phyloP scores from a whole-genome alignment of 1,140 invertebrate species.

The Wiebesia pumilae region DNA sequence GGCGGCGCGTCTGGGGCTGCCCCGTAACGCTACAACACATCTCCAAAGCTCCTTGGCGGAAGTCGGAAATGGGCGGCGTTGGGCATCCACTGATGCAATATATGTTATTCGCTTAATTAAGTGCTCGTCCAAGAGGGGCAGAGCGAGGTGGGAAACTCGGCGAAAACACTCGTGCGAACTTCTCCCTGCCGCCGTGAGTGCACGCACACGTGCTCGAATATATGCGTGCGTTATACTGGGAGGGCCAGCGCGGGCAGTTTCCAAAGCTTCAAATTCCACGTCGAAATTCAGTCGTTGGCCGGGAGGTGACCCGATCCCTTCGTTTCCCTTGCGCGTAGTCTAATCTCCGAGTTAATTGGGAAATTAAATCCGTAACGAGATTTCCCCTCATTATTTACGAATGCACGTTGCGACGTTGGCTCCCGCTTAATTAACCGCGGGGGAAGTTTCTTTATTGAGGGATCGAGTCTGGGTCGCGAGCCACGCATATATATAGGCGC shows the following conservation, averaged over 20 bases:
- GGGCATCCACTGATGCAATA: background rate
- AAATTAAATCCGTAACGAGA: slow-evolving; percentile 49
- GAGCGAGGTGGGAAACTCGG: background rate
- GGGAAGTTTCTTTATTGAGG: slow-evolving; percentile 43
- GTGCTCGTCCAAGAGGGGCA: slow-evolving; percentile 25
- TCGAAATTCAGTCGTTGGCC: slow-evolving; percentile 31
- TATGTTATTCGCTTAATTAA: slow-evolving; percentile 50
- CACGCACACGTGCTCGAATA: background rate
- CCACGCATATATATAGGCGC: too few species aligned
- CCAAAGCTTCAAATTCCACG: slow-evolving; percentile 22
- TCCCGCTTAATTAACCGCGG: slow-evolving; percentile 41
- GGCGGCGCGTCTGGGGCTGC: too few species aligned
- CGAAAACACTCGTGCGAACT: background rate
- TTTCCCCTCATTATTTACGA: slow-evolving; percentile 48
- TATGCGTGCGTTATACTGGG: background rate
- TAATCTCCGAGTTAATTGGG: slow-evolving; percentile 51
- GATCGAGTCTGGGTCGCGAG: background rate
- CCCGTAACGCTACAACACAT: background rate
- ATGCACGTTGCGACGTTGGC: slow-evolving; percentile 25
- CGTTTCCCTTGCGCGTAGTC: background rate
- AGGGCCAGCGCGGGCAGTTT: background rate
- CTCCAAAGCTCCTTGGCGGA: background rate
- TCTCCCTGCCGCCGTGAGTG: background rate
- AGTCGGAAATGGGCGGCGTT: background rate
- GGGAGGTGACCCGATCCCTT: background rate